Base-by-base conservation (phyloP, 2,113 vertebrate genomes). In the Aplodontia rufa region DNA sequence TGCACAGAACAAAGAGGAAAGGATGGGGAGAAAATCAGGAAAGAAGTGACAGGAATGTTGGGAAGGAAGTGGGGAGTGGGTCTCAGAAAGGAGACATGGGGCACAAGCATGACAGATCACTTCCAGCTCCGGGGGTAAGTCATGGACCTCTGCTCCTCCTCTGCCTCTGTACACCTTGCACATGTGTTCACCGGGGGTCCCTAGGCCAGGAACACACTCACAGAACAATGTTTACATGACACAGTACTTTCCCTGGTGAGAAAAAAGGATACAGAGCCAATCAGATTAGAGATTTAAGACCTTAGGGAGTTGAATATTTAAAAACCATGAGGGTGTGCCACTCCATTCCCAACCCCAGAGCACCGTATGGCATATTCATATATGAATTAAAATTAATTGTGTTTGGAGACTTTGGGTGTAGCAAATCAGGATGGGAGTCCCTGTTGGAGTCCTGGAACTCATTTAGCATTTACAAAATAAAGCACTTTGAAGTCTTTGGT, bases 371-470 rank as follows among this genome's bases (percentile, higher is more conserved):
- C 16, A 79, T 85, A 79, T 90, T 92, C 74, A 78, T 91, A 64
- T 64, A 95, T 62, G 79, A 94, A 96, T 96, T 93, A 97, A 91
- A 95, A 96, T 97, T 94, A 96, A 97, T 96, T 94, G 92, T 97
- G 90, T 95, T 95, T 97, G 68, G 97, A 95, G 95, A 94, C 51
- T 90, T 93, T 86, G 93, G 75, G 90, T 90, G 35, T 66, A 95
- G 75, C 79, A 96, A 76, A 93, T 95, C 79, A 95, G 84, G 74
- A 68, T 76, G 45, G 85, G 75, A 96, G 89, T 96, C 86, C 72
- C 83, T 74, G 74, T 51, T 74, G 58, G 91, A 86, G 51, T n/a
- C 72, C 42, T 91, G 66, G 37, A 97, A 89, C 51, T 96, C 93
- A 93, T 94, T 97, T 96, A 93, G 64, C 32, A 47, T 88, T 66